Conservation (phyloP, 2,888 invertebrate genomes). For the Junonia oenone region DNA sequence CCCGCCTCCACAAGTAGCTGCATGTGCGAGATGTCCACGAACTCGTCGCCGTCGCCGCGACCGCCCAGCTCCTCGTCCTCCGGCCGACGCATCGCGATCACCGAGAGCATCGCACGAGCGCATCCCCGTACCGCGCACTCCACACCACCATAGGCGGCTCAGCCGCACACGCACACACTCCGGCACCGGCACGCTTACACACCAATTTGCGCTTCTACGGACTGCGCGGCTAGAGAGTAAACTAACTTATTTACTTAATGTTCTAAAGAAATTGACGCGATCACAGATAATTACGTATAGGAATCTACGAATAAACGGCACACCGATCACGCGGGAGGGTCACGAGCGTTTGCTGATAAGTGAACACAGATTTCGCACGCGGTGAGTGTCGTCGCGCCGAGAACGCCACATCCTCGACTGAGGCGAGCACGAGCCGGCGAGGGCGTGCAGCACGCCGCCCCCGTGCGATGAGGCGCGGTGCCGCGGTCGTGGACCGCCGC, state of each 20-base stretch:
- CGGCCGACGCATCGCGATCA: conserved; percentile 88
- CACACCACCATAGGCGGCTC: conserved; percentile 48
- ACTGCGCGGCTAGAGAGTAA: conserved; percentile 24
- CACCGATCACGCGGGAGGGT: conserved; percentile 50
- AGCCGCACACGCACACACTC: conserved; percentile 41
- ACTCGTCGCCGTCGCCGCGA: conserved; percentile 83
- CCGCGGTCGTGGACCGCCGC: conserved; percentile 67
- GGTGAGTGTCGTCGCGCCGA: conserved; percentile 66
- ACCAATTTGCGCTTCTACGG: conserved; percentile 39
- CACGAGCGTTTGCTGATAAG: conserved; percentile 66
- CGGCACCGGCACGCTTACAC: conserved; percentile 28
- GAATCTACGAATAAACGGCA: conserved; percentile 50
- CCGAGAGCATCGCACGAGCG: conserved; percentile 77
- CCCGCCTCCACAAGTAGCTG: conserved; percentile 84
- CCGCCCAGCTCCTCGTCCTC: conserved; percentile 81
- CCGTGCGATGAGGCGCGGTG: conserved; percentile 53
- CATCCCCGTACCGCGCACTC: conserved; percentile 65
- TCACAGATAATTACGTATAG: conserved; percentile 70
- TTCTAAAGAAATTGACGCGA: conserved; percentile 64
- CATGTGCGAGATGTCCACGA: conserved; percentile 91
- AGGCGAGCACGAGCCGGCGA: conserved; percentile 74
- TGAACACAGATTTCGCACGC: conserved; percentile 75
- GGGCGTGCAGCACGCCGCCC: conserved; percentile 71
- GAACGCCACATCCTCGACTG: conserved; percentile 79
- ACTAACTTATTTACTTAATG: conserved; percentile 50